Percentiles rank a stretch among this genome's conserved stretches.
Evolutionary conservation across 2,797 vertebrate genomes (phyloP).

Genomic region (Furcifer pardalis): DNA sequence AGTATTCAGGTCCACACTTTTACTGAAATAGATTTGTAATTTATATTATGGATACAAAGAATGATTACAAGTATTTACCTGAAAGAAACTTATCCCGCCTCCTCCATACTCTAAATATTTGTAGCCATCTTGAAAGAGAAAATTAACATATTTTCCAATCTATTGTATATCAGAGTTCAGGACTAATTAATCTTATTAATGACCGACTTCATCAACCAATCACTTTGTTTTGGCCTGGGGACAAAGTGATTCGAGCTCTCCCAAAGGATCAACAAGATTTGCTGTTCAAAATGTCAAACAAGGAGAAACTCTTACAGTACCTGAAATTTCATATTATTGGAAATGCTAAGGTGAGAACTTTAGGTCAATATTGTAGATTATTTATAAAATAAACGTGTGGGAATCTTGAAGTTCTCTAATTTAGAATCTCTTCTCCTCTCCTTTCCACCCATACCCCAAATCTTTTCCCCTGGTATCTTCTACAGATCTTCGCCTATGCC

Average conservation of each 20-base stretch:
- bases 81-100: neutral
- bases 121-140: neutral
- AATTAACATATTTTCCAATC: neutral
- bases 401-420: neutral
- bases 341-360: conserved; percentile 75
- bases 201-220: conserved; percentile 82
- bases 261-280: conserved; percentile 84
- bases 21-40: neutral
- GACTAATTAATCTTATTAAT: conserved; percentile 77
- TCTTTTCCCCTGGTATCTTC: conserved; percentile 47
- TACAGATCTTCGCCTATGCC: conserved; percentile 79
- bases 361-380: neutral
- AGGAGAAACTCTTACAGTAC: conserved; percentile 81
- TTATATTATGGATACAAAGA: neutral
- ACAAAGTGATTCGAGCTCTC: conserved; percentile 80
- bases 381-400: neutral
- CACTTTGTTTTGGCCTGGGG: conserved; percentile 89
- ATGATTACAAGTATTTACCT: neutral
- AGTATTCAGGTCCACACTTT: neutral
- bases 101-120: neutral
- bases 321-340: conserved; percentile 90
- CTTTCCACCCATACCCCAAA: accelerated
- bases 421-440: neutral
- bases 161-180: conserved; percentile 80
- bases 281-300: conserved; percentile 83